Conservation (phyloP, 64 coral and sea anemone species). For the Montipora cactus region DNA sequence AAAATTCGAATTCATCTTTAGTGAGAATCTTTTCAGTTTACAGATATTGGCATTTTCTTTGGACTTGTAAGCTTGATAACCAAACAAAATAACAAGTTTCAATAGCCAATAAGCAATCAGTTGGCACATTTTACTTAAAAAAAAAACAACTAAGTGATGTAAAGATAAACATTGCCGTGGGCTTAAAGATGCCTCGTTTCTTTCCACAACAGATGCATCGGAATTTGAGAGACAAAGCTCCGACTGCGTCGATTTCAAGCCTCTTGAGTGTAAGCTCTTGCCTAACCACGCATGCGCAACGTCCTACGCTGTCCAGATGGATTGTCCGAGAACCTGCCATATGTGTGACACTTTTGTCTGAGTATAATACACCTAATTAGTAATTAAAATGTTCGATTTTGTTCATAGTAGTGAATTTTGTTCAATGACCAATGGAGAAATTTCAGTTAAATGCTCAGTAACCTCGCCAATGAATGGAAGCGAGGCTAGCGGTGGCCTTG, state of each 20-base stretch:
- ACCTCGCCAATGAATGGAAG: too few relatives aligned
- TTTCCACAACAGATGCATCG: not conserved
- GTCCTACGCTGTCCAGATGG: not conserved
- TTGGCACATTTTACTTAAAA: not conserved
- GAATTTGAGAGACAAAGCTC: not conserved
- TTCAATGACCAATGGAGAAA: not conserved
- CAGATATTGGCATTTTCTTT: too few relatives aligned
- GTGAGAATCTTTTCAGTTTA: too few relatives aligned
- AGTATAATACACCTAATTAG: not conserved
- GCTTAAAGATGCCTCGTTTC: not conserved
- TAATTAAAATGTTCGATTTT: not conserved
- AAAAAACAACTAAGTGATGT: not conserved
- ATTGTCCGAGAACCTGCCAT: slow-evolving; percentile 5
- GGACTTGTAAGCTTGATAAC: too few relatives aligned
- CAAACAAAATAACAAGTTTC: too few relatives aligned
- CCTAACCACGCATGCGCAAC: not conserved
- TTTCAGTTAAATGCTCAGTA: too few relatives aligned
- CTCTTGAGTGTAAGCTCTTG: not conserved
- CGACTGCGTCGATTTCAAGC: slow-evolving; percentile 10
- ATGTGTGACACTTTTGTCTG: not conserved
- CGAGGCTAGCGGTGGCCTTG: too few relatives aligned
- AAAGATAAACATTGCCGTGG: too few relatives aligned
- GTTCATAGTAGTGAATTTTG: not conserved
- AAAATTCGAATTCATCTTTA: too few relatives aligned
- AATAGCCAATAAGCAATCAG: not conserved